Conservation (phyloP, 2,888 invertebrate species). For the Agonum fuliginosum region DNA sequence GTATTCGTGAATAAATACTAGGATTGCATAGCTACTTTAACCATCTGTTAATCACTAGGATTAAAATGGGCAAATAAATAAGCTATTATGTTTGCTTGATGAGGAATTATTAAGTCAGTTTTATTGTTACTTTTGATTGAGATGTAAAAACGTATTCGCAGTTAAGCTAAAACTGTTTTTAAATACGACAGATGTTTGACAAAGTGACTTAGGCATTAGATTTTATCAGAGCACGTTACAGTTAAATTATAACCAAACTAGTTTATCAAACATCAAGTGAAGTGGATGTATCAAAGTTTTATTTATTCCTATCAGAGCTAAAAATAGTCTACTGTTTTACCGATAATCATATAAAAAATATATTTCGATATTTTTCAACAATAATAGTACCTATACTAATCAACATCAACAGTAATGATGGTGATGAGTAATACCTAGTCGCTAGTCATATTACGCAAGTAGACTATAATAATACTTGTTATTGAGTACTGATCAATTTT, state of each 20-base stretch:
- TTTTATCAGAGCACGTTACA: no score
- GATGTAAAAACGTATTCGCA: slow-evolving; percentile 9
- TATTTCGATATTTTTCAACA: no score
- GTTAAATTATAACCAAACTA: no score
- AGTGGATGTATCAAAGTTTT: slow-evolving; percentile 25
- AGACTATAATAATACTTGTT: no score
- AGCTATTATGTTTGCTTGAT: not conserved
- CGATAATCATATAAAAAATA: not conserved
- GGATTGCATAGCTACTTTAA: not conserved
- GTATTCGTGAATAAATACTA: not conserved
- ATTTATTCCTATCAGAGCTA: slow-evolving; percentile 1
- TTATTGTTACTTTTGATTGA: slow-evolving; percentile 35
- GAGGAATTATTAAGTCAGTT: not conserved
- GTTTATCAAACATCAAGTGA: no score
- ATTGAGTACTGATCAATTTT: no score
- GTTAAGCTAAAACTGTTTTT: slow-evolving; percentile 2
- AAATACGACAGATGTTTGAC: slow-evolving; percentile 10
- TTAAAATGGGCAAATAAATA: slow-evolving; percentile 24
- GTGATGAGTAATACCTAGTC: no score
- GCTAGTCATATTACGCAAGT: no score
- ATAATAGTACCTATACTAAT: no score
- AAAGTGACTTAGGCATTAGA: no score
- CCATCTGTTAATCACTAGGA: slow-evolving; percentile 14
- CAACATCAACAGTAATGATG: slow-evolving; percentile 29
- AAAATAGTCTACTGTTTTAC: slow-evolving; percentile 24